phyloP scores from a whole-genome alignment of 2,888 invertebrate genomes.

The Sphaeridia pumilis region DNA sequence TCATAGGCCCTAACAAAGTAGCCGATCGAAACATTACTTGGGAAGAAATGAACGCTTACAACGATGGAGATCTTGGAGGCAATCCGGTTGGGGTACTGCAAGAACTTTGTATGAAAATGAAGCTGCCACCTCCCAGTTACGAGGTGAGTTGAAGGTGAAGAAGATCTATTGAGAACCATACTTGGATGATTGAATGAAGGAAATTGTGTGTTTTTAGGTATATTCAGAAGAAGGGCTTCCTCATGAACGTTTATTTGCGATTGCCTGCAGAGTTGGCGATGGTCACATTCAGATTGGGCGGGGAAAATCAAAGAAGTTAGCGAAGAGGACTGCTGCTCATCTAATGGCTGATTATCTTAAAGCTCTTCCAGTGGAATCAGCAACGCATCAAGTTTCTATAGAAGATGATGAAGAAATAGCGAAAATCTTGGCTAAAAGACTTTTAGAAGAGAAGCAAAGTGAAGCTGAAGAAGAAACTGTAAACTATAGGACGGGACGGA shows the following conservation, averaged over 20 bases:
- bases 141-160: constrained; percentile 66
- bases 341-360: constrained; percentile 60
- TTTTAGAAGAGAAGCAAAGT: background rate
- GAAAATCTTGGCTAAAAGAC: constrained; percentile 16
- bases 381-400: constrained; percentile 47
- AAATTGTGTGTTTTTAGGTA: constrained; percentile 26
- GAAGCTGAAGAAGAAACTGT: constrained; percentile 2
- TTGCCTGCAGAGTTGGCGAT: constrained; percentile 63
- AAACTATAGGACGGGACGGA: background rate
- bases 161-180: too few relatives aligned
- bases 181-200: constrained; percentile 2
- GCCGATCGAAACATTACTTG: constrained; percentile 11
- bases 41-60: constrained; percentile 19
- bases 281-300: constrained; percentile 46
- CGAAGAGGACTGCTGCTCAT: constrained; percentile 87
- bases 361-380: constrained; percentile 57
- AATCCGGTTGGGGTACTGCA: constrained; percentile 89
- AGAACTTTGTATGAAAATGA: constrained; percentile 90
- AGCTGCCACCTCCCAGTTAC: constrained; percentile 90
- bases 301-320: constrained; percentile 91
- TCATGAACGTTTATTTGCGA: constrained; percentile 86
- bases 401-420: constrained; percentile 60
- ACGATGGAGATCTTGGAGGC: constrained; percentile 42
- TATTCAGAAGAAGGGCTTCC: constrained; percentile 74
- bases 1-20: constrained; percentile 10